Base-by-base conservation (phyloP, 2,797 vertebrate genomes). In the Pantherophis vulpinus region DNA sequence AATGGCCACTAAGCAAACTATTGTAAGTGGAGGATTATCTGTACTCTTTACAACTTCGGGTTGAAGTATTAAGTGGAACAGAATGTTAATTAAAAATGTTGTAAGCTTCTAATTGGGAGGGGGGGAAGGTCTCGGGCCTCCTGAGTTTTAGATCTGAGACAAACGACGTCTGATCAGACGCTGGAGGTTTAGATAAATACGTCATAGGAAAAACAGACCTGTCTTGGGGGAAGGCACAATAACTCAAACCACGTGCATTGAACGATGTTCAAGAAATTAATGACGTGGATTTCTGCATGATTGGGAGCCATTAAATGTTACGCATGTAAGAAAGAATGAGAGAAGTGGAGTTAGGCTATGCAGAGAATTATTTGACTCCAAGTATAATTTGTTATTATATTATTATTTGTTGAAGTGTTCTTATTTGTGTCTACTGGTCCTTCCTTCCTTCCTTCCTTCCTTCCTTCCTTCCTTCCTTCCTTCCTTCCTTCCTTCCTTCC, bases 41-140 rank as follows among this genome's bases (percentile, higher is more conserved):
- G 29, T n/a, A 23, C 59, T 93, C 61, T 94, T 89, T 95, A 92
- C 93, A 95, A 91, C 74, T 94, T 93, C 92, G 92, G 74, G 29
- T 96, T 95, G 96, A 96, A 96, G 89, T 93, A 88, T 94, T 94
- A 94, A 94, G 18, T 89, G 91, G 94, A 94, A 94, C 91, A 92
- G 91, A 96, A 94, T 94, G 94, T 95, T 97, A 97, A 95, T 97
- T 97, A 97, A 97, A 95, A 94, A 92, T 79, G 56, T 90, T 97
- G 90, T 94, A 95, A 97, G 94, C 96, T 96, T 97, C 96, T 97
- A 98, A 97, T 98, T 97, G 96, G 93, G n/a, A 70, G 96, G 91
- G 59, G 59, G 90, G 95, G 37, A 95, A 90, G 95, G 89, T 60
- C 88, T 56, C 90, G 86, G 86, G 70, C 95, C 97, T 95, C 95